Evolutionary conservation across 2,797 vertebrate species (phyloP).

Genomic region (Salmo trutta): DNA sequence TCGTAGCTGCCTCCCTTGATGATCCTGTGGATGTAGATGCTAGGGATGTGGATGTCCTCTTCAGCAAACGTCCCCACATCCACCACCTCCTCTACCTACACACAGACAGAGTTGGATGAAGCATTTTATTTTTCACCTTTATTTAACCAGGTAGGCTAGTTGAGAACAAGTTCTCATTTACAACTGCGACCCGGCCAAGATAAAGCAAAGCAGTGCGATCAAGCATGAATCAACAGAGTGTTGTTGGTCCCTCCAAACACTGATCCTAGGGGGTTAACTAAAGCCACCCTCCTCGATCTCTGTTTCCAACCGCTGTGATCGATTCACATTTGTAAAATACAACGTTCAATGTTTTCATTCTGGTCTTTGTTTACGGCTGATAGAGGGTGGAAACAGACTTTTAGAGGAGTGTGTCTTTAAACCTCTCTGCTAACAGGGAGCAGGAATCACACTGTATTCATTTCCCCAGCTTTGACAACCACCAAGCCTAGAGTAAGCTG

Average conservation of each 20-base stretch:
- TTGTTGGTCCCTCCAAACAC: background rate
- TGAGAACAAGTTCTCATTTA: too few species aligned
- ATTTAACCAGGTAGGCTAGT: too few species aligned
- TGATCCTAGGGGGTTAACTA: background rate
- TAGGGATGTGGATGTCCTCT: conserved; percentile 96
- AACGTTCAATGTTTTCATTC: background rate
- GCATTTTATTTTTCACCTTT: too few species aligned
- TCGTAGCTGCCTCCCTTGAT: conserved; percentile 87
- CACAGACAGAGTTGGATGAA: background rate
- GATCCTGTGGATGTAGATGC: conserved; percentile 92
- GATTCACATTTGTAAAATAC: background rate
- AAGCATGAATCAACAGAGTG: background rate
- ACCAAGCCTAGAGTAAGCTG: conserved; percentile 1
- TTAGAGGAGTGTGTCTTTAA: too few species aligned
- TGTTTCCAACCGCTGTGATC: too few species aligned
- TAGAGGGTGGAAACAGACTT: too few species aligned
- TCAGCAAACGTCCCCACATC: conserved; percentile 89
- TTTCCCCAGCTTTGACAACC: background rate
- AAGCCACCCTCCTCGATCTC: background rate
- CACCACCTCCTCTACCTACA: conserved; percentile 96
- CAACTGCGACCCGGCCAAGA: too few species aligned
- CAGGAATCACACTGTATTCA: background rate
- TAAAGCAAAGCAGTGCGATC: too few species aligned
- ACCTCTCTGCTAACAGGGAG: background rate
- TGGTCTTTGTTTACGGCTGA: background rate